Evolutionary conservation across 2,797 vertebrate species (phyloP), one percentile per base, ranked within the genome.

Genomic region (Cottoperca gobio): DNA sequence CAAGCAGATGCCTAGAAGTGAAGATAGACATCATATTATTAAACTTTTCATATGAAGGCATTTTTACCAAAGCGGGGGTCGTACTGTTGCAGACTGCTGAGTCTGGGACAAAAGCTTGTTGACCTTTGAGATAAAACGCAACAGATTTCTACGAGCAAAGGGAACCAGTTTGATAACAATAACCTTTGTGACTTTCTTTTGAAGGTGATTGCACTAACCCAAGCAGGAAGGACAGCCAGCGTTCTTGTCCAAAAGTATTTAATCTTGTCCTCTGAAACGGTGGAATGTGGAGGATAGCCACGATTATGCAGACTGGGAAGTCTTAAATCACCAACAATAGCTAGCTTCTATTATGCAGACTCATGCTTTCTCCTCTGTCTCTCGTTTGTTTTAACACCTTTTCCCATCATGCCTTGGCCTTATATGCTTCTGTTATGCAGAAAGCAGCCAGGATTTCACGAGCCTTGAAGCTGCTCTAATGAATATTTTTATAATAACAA

Each of bases 251-350:
- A 76, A 86, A 87, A 81, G 67, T 72, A 86, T 93, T 90, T 88
- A 63, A 90, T 93, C 84, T 76, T 81, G 55, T 73, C 85, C 63
- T 86, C 73, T 73, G 79, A 70, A 76, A 71, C 62, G 39, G 75
- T 83, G 77, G 83, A 89, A 93, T 90, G 84, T 78, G 70, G 73
- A 83, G 35, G 65, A 87, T 71, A 54, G 76, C 64, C 58, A 67
- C 46, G 53, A 31, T 53, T 82, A 64, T 80, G 69, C 77, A 76
- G 75, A 77, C 78, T 70, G 74, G 82, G 83, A 89, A 89, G 68
- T 89, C 82, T 81, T 90, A 88, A 90, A 93, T 93, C 81, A 89
- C 49, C 69, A 62, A 78, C 82, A 91, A 82, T 82, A 73, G 61
- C 58, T 69, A 43, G 40, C 63, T 70, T 76, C 66, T 61, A 59